Conservation (phyloP, 2,113 vertebrate species). For the Cochlearius cochlearius region DNA sequence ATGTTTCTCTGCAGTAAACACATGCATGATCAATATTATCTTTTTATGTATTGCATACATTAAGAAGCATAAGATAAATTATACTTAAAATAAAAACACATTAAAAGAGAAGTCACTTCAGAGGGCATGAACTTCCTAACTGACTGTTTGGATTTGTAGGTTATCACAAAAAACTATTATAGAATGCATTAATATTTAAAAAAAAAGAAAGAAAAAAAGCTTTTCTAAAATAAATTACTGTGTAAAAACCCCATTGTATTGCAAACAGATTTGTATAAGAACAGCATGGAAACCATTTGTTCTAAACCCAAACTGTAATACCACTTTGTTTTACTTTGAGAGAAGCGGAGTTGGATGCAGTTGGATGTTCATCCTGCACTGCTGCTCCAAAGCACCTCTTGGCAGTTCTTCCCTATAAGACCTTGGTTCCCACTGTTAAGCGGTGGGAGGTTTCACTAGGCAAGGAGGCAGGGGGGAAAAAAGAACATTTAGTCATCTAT, state of each 20-base stretch:
- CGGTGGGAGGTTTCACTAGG: background rate
- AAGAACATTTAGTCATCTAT: background rate
- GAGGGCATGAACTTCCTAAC: background rate
- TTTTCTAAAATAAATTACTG: background rate
- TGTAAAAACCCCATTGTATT: background rate
- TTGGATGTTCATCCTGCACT: background rate
- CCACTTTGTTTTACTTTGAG: background rate
- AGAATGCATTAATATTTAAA: background rate
- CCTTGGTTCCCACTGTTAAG: background rate
- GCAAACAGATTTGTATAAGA: background rate
- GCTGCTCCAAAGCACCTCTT: background rate
- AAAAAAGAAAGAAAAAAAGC: background rate
- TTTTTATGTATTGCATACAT: background rate
- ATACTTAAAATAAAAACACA: background rate
- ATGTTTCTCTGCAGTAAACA: background rate
- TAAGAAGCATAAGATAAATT: background rate
- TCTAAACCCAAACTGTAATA: background rate
- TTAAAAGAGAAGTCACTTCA: background rate
- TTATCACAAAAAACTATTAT: background rate
- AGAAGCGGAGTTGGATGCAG: background rate
- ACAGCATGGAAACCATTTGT: background rate
- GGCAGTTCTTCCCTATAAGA: rapidly evolving
- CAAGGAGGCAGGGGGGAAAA: background rate
- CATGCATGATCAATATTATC: background rate
- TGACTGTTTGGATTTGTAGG: background rate